Percentiles rank a stretch among this genome's conserved stretches.
Evolutionary conservation across 2,797 vertebrate species (phyloP).

Genomic region (Carapus acus): DNA sequence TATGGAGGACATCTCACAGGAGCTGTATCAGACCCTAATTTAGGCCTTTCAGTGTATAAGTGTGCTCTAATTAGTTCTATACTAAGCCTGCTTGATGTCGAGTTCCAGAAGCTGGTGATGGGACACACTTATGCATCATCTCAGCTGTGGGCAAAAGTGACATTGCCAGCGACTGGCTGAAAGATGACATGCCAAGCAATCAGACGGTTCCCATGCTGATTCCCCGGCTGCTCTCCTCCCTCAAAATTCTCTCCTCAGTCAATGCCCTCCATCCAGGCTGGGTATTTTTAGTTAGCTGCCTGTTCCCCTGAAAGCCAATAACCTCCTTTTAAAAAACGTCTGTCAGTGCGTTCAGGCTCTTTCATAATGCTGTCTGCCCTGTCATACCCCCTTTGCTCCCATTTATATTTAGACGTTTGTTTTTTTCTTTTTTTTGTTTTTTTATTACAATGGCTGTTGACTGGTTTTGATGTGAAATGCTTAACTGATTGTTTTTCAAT

Average conservation of each 20-base stretch:
- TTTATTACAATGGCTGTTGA: no score
- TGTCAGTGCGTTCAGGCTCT: conserved; percentile 22
- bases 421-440: conserved; percentile 3
- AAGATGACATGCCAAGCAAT: conserved; percentile 35
- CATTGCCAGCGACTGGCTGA: conserved; percentile 28
- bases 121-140: conserved; percentile 31
- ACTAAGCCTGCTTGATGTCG: conserved; percentile 52
- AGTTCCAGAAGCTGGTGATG: conserved; percentile 45
- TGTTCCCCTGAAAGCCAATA: conserved; percentile 57
- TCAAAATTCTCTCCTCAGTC: conserved; percentile 33
- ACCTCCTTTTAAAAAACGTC: conserved; percentile 58
- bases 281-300: conserved; percentile 62
- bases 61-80: conserved; percentile 62
- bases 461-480: no score
- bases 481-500: no score
- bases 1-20: conserved; percentile 34
- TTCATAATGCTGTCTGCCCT: not conserved
- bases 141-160: conserved; percentile 14
- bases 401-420: conserved; percentile 1
- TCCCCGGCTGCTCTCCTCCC: conserved; percentile 40
- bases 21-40: conserved; percentile 42
- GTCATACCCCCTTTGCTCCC: conserved; percentile 2
- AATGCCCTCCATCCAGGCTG: conserved; percentile 40
- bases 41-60: conserved; percentile 20
- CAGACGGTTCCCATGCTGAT: conserved; percentile 25